Evolutionary conservation across 2,113 vertebrate species (phyloP), one percentile per base, ranked within the genome.

Genomic region (Pollimyrus isidori): DNA sequence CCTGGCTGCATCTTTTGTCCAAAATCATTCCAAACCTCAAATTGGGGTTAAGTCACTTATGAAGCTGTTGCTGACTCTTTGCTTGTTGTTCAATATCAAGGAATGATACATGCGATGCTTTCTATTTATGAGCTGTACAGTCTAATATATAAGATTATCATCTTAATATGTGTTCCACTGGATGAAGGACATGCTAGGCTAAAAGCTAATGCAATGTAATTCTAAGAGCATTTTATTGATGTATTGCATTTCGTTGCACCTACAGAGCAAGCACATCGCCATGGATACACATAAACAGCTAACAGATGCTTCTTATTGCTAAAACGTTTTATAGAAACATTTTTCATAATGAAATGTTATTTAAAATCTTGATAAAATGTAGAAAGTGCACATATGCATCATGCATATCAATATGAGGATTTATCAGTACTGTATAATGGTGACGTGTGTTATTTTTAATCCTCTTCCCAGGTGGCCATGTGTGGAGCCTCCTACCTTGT

Each of bases 401-500:
- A 26, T 65, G 1, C 15, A 7, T 19, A 80, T 42, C 69, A 42
- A 42, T 80, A 80, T 39, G 13, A 80, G 42, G 35, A 80, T 42
- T 42, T 42, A 42, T 42, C 13, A 17, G 15, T 19, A 80, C 73
- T 42, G 15, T 42, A 42, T 80, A 42, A 80, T 80, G 30, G 21
- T 85, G 83, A 49, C 2, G 3, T 13, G 35, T 49, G 13, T 23
- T 19, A 35, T 42, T 87, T 17, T 46, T 1, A 87, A 62, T 39
- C 48, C 84, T 62, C 26, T 82, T 15, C 88, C 0, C 86, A 99
- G 98, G 98, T 99, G 7, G 93, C 95, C 56, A 99, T 99, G 97
- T 99, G 98, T 0, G 96, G 96, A 91, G 92, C 98, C 89, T 96
- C 98, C 2, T 99, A 98, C 95, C 94, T 97, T 89, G 92, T 97